These are phyloP conservation scores for Hydrophis major DNA, from an alignment of 2,797 vertebrate species.

Conservation along the genomic window DNA sequence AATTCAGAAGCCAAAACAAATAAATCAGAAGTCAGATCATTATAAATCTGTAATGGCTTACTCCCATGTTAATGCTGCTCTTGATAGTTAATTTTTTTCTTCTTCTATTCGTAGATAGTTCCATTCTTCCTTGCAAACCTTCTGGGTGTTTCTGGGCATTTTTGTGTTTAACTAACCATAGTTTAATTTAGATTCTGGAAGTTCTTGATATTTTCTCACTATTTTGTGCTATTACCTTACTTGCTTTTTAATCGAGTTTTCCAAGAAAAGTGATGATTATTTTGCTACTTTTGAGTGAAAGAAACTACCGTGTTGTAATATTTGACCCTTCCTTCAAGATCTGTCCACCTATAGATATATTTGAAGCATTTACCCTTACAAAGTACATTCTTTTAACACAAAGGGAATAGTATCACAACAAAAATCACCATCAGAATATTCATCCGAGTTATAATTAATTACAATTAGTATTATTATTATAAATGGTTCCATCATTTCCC, in stretches of 20 bases:
- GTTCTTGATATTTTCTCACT: background rate
- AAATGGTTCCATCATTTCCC: background rate
- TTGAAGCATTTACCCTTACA: background rate
- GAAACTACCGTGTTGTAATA: background rate
- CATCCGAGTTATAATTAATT: background rate
- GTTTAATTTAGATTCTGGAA: background rate
- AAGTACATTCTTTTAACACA: background rate
- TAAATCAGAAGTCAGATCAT: slow-evolving; percentile 11
- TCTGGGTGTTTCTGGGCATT: background rate
- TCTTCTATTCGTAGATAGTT: background rate
- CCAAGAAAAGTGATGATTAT: background rate
- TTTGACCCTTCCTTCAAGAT: background rate
- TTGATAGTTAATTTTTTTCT: background rate
- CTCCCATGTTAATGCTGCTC: background rate
- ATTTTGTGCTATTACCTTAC: background rate
- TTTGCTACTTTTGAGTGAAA: background rate
- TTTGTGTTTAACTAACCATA: background rate
- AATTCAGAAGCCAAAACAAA: slow-evolving; percentile 26
- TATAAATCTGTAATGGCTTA: slow-evolving; percentile 25
- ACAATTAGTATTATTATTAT: background rate
- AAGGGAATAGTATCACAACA: background rate
- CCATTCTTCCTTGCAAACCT: background rate
- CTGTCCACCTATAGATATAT: background rate
- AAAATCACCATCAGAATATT: background rate
- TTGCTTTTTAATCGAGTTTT: background rate